phyloP scores from a whole-genome alignment of 2,113 vertebrate genomes.

The Seriola rivoliana region DNA sequence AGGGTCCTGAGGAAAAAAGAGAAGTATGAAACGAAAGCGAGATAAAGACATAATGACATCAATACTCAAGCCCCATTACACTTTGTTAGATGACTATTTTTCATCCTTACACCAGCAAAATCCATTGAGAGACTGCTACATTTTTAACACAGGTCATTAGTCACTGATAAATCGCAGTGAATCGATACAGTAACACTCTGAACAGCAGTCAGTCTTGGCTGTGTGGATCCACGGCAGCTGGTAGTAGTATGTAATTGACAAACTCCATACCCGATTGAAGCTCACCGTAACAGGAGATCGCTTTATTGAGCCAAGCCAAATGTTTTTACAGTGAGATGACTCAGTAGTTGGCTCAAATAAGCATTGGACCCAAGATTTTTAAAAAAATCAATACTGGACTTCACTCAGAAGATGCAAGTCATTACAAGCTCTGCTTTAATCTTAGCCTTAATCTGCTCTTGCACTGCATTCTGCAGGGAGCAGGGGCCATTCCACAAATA shows the following conservation, averaged over 20 bases:
- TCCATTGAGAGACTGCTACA: neutral
- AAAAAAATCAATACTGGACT: constrained; percentile 63
- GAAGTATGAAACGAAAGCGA: constrained; percentile 2
- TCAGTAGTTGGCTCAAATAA: constrained; percentile 49
- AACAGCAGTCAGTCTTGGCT: neutral
- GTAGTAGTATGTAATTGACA: constrained; percentile 7
- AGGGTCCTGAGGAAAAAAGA: constrained; percentile 86
- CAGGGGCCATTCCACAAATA: constrained; percentile 26
- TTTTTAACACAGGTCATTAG: constrained; percentile 40
- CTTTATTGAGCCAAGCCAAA: constrained; percentile 40
- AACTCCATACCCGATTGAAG: neutral
- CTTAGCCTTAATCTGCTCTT: constrained; percentile 55
- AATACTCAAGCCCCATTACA: constrained; percentile 13
- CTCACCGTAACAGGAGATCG: neutral
- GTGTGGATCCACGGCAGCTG: neutral
- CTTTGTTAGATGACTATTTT: neutral
- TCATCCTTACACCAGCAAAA: constrained; percentile 3
- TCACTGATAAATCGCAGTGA: constrained; percentile 27
- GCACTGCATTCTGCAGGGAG: constrained; percentile 28
- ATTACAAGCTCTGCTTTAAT: constrained; percentile 65
- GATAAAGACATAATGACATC: neutral
- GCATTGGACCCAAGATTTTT: constrained; percentile 41
- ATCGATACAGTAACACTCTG: constrained; percentile 1
- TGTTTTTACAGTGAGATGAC: constrained; percentile 58
- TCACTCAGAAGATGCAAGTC: constrained; percentile 58